phyloP scores from a whole-genome alignment of 2,797 vertebrate genomes.

The Tragopan temminckii region DNA sequence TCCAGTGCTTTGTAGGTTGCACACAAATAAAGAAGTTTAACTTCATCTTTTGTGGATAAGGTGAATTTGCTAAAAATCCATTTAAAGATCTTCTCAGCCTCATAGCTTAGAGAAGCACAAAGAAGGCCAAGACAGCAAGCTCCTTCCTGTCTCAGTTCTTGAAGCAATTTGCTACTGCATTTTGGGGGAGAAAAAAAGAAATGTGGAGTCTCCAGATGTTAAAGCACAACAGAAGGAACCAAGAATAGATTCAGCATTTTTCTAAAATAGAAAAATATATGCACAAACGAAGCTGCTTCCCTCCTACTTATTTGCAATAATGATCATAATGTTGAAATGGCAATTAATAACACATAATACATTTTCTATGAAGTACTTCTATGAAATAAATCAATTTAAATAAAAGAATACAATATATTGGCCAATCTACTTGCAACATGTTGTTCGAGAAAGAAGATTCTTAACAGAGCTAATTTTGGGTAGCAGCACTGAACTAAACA shows the following conservation, averaged over 20 bases:
- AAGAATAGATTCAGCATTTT: neutral
- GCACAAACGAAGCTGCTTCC: neutral
- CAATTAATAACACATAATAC: neutral
- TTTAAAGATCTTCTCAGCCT: conserved; percentile 98
- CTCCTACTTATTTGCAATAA: neutral
- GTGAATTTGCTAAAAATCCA: conserved; percentile 98
- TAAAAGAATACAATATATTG: neutral
- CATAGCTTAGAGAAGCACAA: conserved; percentile 94
- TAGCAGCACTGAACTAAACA: neutral
- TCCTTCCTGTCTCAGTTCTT: conserved; percentile 96
- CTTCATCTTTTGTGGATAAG: conserved; percentile 93
- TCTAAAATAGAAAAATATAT: neutral
- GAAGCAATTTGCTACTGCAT: conserved; percentile 96
- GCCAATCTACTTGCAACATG: neutral
- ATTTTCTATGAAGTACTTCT: neutral
- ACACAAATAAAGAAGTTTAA: conserved; percentile 95
- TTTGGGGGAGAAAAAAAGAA: conserved; percentile 39
- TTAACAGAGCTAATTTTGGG: neutral
- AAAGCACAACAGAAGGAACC: conserved; percentile 2
- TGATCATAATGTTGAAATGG: neutral
- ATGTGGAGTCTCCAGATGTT: conserved; percentile 25
- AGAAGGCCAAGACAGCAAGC: conserved; percentile 95
- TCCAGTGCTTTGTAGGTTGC: conserved; percentile 94
- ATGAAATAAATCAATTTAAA: neutral
- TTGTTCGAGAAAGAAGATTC: neutral